A percentile compares a stretch with the other conserved stretches of the same genome.
These are phyloP conservation scores for Magallana nippona DNA, from an alignment of 2,888 invertebrate genomes.

Conservation along the genomic window DNA sequence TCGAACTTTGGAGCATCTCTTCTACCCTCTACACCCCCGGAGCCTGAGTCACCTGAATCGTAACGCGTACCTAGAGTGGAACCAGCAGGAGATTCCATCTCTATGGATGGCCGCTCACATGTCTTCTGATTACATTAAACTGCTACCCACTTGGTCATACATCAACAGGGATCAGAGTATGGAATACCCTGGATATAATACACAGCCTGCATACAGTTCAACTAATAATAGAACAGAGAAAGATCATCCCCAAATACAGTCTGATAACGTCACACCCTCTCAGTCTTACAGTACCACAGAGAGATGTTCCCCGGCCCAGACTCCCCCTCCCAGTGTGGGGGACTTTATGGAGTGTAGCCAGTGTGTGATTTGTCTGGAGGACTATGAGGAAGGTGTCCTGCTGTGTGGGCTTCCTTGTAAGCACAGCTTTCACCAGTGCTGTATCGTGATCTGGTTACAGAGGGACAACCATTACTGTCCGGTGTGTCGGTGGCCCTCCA, in stretches of 20 bases:
- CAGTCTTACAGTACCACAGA: too few species aligned
- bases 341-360: conserved; percentile 74
- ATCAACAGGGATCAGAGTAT: background rate
- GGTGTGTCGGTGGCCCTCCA: conserved; percentile 82
- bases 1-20: conserved; percentile 67
- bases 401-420: conserved; percentile 82
- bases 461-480: conserved; percentile 82
- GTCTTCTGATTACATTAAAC: conserved; percentile 81
- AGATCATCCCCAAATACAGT: too few species aligned
- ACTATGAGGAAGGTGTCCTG: conserved; percentile 76
- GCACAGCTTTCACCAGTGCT: conserved; percentile 82
- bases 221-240: background rate
- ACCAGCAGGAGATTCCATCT: conserved; percentile 45
- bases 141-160: conserved; percentile 81
- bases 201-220: background rate
- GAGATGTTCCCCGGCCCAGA: too few species aligned
- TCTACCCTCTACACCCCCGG: conserved; percentile 54
- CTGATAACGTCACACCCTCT: too few species aligned
- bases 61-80: conserved; percentile 44
- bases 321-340: background rate
- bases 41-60: conserved; percentile 34
- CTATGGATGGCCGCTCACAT: conserved; percentile 76
- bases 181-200: background rate
- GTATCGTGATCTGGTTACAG: conserved; percentile 81
- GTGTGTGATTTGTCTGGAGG: conserved; percentile 82